phyloP scores from a whole-genome alignment of 1,140 invertebrate species.

The Brachionus koreanus region DNA sequence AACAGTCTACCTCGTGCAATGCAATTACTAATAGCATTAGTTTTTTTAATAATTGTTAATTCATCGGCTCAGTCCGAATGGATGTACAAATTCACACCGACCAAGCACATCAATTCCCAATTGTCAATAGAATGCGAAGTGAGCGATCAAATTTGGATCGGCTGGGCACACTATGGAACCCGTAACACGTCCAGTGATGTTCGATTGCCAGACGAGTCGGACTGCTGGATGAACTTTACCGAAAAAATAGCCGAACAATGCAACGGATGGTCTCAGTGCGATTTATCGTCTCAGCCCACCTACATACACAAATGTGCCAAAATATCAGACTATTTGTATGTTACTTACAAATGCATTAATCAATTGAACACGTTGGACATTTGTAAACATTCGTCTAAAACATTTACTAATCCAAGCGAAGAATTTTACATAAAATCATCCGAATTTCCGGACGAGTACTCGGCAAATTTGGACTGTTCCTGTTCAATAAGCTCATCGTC shows the following conservation, averaged over 20 bases:
- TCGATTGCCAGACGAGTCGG: neutral
- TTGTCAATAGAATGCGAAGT: slow-evolving; percentile 15
- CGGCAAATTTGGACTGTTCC: neutral
- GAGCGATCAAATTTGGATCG: slow-evolving; percentile 31
- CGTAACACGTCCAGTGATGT: neutral
- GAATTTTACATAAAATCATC: slow-evolving; percentile 39
- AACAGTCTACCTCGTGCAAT: neutral
- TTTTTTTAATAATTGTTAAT: neutral
- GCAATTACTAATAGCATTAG: neutral
- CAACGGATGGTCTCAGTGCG: slow-evolving; percentile 28
- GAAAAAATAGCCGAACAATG: slow-evolving; percentile 44
- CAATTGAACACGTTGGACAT: slow-evolving; percentile 26
- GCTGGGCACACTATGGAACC: slow-evolving; percentile 40
- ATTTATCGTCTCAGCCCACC: neutral
- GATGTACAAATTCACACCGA: slow-evolving; percentile 30
- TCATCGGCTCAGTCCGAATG: slow-evolving; percentile 14
- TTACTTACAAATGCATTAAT: slow-evolving; percentile 41
- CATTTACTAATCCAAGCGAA: neutral
- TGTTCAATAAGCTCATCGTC: neutral
- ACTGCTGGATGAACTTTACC: slow-evolving; percentile 44
- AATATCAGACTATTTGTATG: slow-evolving; percentile 13
- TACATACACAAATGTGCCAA: slow-evolving; percentile 43
- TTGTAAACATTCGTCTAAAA: neutral
- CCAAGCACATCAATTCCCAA: slow-evolving; percentile 9
- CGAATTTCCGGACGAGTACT: slow-evolving; percentile 40